Base-by-base conservation (phyloP, 1,140 invertebrate genomes). In the Nebria ingens region DNA sequence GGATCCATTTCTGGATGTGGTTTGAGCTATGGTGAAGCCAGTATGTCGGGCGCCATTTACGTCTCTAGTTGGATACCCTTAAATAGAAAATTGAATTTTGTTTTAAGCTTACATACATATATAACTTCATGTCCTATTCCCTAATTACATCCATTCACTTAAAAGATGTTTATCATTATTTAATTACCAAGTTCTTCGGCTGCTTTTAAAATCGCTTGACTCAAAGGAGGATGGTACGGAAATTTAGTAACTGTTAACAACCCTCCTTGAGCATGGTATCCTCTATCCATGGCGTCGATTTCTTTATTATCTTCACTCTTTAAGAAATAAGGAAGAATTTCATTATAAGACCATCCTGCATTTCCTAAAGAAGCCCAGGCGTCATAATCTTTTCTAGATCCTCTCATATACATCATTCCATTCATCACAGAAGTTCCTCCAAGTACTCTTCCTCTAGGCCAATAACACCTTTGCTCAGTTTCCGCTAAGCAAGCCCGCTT, bases 391-490 rank as follows among this genome's bases (percentile, higher is more conserved):
- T 83, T 83, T 9, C 85, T 80, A 62, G 93, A 89, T 1, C 94
- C 95, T 51, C 95, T 77, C 56, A 97, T 92, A 69, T 98, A 97
- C 73, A 93, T 93, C 93, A 98, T 97, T 1, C 92, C 93, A 69
- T 98, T 98, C 72, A 98, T 82, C 0, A 93, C 90, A 21, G 91
- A 93, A 0, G 91, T 95, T 1, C 94, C 94, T 17, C 93, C 93
- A 1, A 93, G 68, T 0, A 85, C 85, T 73, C 92, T 93, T 65
- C 88, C 89, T 65, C 87, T 77, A 0, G 89, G 87, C 89, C 88
- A 91, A 62, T 83, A 85, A 68, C 87, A 91, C 54, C 81, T 79
- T 55, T 82, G 76, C 22, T 85, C 83, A 4, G 79, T 79, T 55
- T 90, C 83, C 1, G 80, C 84, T 15, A 91, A 76, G 65, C 91